Evolutionary conservation across 2,797 vertebrate species (phyloP).

Genomic region (Falco concolor): DNA sequence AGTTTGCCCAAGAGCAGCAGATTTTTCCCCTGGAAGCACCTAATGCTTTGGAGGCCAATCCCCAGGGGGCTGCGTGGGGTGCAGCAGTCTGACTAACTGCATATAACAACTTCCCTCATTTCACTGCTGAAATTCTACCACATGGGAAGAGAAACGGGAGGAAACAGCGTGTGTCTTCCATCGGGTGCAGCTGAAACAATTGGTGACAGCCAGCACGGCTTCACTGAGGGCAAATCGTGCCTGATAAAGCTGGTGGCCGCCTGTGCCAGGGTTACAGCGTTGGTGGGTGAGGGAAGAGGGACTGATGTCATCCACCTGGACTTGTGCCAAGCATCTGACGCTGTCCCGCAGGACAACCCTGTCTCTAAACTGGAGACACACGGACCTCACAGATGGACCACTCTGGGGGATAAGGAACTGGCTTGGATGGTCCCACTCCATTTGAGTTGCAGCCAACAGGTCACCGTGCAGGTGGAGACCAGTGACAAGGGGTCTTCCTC

Average conservation of each 20-base stretch:
- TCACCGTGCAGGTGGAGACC: neutral
- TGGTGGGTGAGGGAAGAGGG: neutral
- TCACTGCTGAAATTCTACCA: neutral
- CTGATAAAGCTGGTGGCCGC: no score
- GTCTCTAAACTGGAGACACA: neutral
- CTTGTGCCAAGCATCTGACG: neutral
- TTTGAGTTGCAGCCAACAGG: neutral
- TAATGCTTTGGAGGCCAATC: neutral
- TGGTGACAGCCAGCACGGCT: no score
- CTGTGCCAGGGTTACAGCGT: neutral
- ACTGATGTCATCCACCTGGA: neutral
- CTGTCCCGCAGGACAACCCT: neutral
- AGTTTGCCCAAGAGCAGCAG: neutral
- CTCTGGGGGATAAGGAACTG: neutral
- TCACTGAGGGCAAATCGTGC: no score
- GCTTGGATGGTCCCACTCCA: neutral
- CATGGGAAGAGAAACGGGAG: neutral
- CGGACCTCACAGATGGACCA: neutral
- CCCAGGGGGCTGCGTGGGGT: accelerated
- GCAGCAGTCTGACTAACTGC: neutral
- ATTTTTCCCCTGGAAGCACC: neutral
- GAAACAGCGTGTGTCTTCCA: neutral
- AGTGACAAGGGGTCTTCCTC: neutral
- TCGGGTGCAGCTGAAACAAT: neutral
- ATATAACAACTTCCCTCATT: accelerated